These are phyloP conservation scores for Lepilemur septentrionalis DNA, from an alignment of 2,797 vertebrate genomes.

Conservation along the genomic window DNA sequence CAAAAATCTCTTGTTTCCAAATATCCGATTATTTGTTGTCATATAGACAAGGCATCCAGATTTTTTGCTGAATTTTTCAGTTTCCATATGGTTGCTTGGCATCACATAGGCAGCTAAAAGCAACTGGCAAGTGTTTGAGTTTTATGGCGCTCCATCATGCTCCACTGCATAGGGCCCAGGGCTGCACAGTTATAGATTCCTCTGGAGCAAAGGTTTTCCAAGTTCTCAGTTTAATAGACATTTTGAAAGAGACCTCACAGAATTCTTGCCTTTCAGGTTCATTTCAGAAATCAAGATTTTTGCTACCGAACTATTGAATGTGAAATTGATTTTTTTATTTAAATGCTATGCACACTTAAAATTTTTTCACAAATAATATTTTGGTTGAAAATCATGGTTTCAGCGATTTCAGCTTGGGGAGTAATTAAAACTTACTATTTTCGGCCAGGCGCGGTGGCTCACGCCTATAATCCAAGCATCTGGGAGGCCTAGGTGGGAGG, in stretches of 20 bases:
- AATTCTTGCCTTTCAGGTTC: background rate
- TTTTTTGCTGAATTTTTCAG: background rate
- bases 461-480: no score
- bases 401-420: background rate
- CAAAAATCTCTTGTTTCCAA: constrained; percentile 32
- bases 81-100: background rate
- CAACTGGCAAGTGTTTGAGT: background rate
- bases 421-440: background rate
- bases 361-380: background rate
- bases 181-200: background rate
- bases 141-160: accelerated
- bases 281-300: background rate
- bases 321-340: background rate
- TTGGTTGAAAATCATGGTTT: background rate
- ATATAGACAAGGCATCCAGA: background rate
- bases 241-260: background rate
- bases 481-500: no score
- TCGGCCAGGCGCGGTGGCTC: no score
- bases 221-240: background rate
- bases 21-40: constrained; percentile 1
- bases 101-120: background rate
- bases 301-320: background rate
- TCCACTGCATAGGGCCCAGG: background rate
- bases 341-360: background rate
- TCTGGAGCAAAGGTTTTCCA: background rate